Conservation (phyloP, 2,888 invertebrate genomes). For the Saturnia japonica region DNA sequence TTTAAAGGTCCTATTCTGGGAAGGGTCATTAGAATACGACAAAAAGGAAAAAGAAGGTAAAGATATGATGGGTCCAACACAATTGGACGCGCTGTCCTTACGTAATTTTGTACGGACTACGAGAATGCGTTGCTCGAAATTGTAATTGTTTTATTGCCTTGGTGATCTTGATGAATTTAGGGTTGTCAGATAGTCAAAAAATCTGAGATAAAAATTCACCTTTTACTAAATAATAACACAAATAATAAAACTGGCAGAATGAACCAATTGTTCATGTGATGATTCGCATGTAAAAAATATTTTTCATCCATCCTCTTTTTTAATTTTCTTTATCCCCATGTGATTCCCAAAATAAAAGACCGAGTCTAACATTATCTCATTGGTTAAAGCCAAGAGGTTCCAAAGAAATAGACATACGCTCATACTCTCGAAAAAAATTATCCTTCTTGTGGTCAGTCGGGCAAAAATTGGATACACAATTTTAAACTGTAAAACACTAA, state of each 20-base stretch:
- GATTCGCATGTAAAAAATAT: too few species aligned
- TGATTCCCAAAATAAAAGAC: too few species aligned
- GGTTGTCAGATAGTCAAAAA: background rate
- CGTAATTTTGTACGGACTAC: slow-evolving; percentile 32
- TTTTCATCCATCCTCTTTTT: too few species aligned
- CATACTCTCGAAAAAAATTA: too few species aligned
- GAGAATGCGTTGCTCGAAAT: slow-evolving; percentile 26
- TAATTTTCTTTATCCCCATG: too few species aligned
- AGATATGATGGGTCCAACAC: slow-evolving; percentile 28
- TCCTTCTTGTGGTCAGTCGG: too few species aligned
- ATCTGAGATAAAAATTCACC: background rate
- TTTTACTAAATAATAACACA: background rate
- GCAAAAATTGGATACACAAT: background rate
- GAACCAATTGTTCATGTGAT: too few species aligned
- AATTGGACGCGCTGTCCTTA: slow-evolving; percentile 34
- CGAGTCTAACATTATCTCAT: too few species aligned
- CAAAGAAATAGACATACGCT: too few species aligned
- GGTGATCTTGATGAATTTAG: background rate
- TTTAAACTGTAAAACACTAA: background rate
- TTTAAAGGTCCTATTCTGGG: slow-evolving; percentile 21
- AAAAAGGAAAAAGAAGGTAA: slow-evolving; percentile 34
- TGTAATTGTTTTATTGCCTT: slow-evolving; percentile 15
- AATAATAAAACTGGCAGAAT: too few species aligned
- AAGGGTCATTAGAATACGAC: slow-evolving; percentile 36
- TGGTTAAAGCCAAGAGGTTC: too few species aligned